A percentile compares a stretch with the other conserved stretches of the same genome.
phyloP scores from a whole-genome alignment of 2,797 vertebrate species.

The Parauchenoglanis punctatus region DNA sequence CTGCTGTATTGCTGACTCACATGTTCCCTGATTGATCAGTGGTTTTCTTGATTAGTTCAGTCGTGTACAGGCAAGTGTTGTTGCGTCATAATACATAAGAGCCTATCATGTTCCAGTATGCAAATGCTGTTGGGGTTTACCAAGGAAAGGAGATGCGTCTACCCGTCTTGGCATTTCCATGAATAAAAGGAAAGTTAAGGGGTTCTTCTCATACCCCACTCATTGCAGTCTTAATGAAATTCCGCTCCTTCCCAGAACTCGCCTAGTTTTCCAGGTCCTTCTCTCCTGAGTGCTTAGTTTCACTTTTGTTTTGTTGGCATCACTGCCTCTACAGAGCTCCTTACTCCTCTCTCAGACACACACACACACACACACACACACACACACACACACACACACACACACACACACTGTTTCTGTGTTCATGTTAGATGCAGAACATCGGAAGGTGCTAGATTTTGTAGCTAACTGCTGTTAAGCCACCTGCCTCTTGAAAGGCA shows the following conservation, averaged over 20 bases:
- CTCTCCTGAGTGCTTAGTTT: constrained; percentile 1
- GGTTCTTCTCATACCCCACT: no score
- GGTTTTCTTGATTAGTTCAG: constrained; percentile 4
- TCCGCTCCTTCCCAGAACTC: constrained; percentile 5
- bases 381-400: background rate
- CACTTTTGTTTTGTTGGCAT: constrained; percentile 15
- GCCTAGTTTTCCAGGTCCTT: background rate
- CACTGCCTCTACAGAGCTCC: background rate
- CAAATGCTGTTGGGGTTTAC: background rate
- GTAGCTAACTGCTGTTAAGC: no score
- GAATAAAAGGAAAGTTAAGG: background rate
- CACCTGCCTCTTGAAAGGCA: background rate
- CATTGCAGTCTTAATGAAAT: background rate
- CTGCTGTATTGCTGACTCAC: constrained; percentile 26
- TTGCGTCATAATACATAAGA: background rate
- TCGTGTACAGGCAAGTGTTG: background rate
- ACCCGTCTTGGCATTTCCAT: background rate
- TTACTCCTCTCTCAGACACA: no score
- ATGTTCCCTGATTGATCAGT: background rate
- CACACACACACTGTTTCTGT: background rate
- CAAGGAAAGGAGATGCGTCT: background rate
- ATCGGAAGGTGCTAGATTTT: background rate
- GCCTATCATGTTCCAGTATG: background rate
- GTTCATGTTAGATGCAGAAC: background rate
- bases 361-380: no score